Base-by-base conservation (phyloP, 2,113 vertebrate species). In the Gila orcuttii region DNA sequence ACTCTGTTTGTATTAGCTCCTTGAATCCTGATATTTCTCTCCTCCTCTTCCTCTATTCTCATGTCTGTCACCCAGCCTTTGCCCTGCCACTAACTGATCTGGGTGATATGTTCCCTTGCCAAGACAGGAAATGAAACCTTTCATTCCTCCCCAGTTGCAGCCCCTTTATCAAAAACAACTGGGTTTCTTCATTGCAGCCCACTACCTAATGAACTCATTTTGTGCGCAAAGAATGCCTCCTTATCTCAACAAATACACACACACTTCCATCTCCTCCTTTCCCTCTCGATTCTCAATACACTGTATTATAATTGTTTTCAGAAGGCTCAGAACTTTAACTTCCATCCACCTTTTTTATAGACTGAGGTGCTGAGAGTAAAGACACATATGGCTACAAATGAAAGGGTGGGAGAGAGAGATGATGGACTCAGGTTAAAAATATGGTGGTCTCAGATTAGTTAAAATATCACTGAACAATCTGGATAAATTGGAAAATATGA, bases 21-120 rank as follows among this genome's bases (percentile, higher is more conserved):
- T 82, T 86, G 79, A 88, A 89, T 77, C 82, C 55, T 93, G 92
- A 87, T 91, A 93, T 95, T 94, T 93, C 85, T 86, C 73, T 42
- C 90, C 80, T 55, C 82, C 15, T 71, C 79, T 8, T 82, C 77
- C 83, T 89, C 86, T 88, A 64, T 76, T 64, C 31, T 85, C 83
- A 66, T 85, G 66, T 36, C 79, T 83, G 78, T 87, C 84, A 74
- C 69, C 74, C 86, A 80, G 85, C 74, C 84, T 7, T 59, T 80
- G 57, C 79, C 83, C 82, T 84, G 83, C 42, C 55, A 86, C 82
- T 66, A 57, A 23, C 84, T 87, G 91, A 91, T 91, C 68, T 60
- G 74, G 52, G 81, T 84, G 90, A 90, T 91, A 90, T 77, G 85
- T 87, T 85, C 71, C 75, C 71, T 87, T 84, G 85, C 83, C 83